Base-by-base conservation (phyloP, 2,113 vertebrate genomes). In the Irena cyanogastra region DNA sequence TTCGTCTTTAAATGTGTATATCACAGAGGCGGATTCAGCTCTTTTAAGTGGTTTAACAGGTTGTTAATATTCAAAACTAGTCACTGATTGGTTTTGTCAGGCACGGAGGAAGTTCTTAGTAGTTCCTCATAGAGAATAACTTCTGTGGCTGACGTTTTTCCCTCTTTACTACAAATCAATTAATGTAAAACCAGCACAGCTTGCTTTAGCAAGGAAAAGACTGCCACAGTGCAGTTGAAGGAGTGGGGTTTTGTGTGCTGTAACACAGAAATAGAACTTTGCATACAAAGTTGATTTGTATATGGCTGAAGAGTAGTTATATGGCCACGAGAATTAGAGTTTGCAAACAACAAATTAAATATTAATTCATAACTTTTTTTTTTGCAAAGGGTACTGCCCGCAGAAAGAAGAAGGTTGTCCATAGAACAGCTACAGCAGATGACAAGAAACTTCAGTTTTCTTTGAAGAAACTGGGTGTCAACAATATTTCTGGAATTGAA, bases 341-440 rank as follows among this genome's bases (percentile, higher is more conserved):
- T 93, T 42, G 16, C 54, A 52, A 80, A 87, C 74, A 92, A 42
- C 56, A 59, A 26, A 24, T 80, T 33, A 22, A 86, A 5, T 77
- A 72, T 22, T 70, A 11, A 30, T 54, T 52, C 47, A 7, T 78
- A 66, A 68, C 7, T 74, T 45, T 64, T 70, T 68, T 60, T 60
- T 61, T 44, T 56, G 9, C 8, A 30, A 52, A 99, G 99, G 99
- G 99, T 49, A 99, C 98, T 80, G 99, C 99, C 82, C 99, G 99
- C 96, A 99, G 99, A 98, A 99, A 99, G 99, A 99, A 99, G 99
- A 99, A 99, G 98, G 99, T 99, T 85, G 99, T 99, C 31, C 99
- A 99, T 84, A 99, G 99, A 98, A 99, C 99, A 86, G 99, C 99
- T 52, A 99, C 99, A 23, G 99, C 99, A 94, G 99, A 99, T 97